Evolutionary conservation across 2,113 vertebrate genomes (phyloP), one percentile per base, ranked within the genome.

Genomic region (Anoura caudifer): DNA sequence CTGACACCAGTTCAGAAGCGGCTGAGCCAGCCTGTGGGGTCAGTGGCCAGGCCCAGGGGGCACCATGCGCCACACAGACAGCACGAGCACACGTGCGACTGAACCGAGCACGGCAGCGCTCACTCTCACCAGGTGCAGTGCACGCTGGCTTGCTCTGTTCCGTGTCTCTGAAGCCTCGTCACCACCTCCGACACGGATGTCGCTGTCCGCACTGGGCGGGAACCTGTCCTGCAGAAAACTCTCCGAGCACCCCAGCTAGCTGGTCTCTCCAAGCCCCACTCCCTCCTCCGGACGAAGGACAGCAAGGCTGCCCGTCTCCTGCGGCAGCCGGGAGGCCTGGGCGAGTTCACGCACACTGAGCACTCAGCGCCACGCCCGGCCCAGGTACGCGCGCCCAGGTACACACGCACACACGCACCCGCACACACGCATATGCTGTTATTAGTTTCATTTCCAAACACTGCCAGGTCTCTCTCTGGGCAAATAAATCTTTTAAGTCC

Each of bases 401-500:
- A 15, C n/a, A 17, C 20, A 50, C 56, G 43, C 15, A 24, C 52
- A 73, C 41, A 36, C 10, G 54, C 50, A 36, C 16, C 43, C 65
- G 45, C 16, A 31, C 52, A 79, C 41, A 41, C 13, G 61, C n/a
- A n/a, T 22, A 2, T 12, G 13, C 31, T 90, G 83, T 22, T 65
- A 61, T 84, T 81, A 38, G 47, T 45, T 88, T 89, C 61, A 76
- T 67, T 85, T 80, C 65, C 41, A 54, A 85, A 91, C 36, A 36
- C 14, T 77, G 33, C 11, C 65, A 88, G 33, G 12, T 82, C 94
- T 85, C 97, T 94, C 8, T 45, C 90, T 54, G 14, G 41, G 26
- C 52, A 91, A 91, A 83, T 85, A 95, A 95, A 50, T 16, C 20
- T 85, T 67, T 90, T 72, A 93, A 91, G 70, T 95, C 86, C 41